Percentiles rank a stretch among this genome's conserved stretches.
These are phyloP conservation scores for Apotomis betuletana DNA, from an alignment of 2,888 invertebrate species.

Conservation along the genomic window DNA sequence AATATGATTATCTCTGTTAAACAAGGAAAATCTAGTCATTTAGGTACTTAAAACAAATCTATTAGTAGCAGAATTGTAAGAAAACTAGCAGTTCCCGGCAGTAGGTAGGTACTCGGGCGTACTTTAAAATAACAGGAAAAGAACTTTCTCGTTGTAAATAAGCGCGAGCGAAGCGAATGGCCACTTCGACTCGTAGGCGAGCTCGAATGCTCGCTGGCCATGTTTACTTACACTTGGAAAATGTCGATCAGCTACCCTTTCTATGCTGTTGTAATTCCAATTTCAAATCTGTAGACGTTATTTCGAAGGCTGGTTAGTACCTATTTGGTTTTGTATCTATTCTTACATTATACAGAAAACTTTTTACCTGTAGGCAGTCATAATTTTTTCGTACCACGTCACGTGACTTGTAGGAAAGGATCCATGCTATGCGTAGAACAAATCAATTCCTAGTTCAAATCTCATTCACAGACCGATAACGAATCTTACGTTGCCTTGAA, in stretches of 20 bases:
- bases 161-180: background rate
- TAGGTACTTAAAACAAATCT: too few relatives aligned
- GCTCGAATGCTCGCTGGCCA: background rate
- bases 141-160: background rate
- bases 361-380: too few relatives aligned
- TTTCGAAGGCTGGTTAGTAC: too few relatives aligned
- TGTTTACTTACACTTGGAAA: background rate
- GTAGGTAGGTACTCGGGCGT: background rate
- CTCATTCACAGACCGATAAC: conserved; percentile 39
- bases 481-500: conserved; percentile 39
- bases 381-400: too few relatives aligned
- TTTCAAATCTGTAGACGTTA: background rate
- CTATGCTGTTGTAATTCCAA: background rate
- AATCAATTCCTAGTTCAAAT: conserved; percentile 34
- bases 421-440: background rate
- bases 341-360: too few relatives aligned
- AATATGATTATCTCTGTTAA: too few relatives aligned
- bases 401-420: background rate
- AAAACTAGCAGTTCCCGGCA: background rate
- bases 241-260: background rate
- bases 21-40: too few relatives aligned
- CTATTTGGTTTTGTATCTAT: too few relatives aligned
- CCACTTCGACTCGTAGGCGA: background rate
- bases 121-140: background rate
- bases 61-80: background rate